These are phyloP conservation scores for Polymixis flavicincta DNA, from an alignment of 2,888 invertebrate species.

Conservation along the genomic window DNA sequence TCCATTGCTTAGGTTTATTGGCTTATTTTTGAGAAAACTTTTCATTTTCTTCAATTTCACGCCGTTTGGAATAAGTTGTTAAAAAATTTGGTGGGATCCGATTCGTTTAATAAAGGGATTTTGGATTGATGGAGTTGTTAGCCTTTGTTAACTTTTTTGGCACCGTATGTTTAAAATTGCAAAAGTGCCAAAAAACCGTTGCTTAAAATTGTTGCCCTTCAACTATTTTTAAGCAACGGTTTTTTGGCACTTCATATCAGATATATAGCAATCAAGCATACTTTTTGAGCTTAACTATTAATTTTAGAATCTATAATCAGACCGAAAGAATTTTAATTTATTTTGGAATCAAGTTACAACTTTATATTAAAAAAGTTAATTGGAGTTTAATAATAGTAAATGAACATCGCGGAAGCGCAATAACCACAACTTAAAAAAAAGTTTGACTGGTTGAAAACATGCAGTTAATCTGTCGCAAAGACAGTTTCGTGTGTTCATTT, in stretches of 20 bases:
- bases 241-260: background rate
- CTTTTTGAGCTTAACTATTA: background rate
- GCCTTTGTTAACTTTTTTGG: conserved; percentile 6
- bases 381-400: conserved; percentile 29
- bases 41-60: no score
- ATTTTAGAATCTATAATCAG: background rate
- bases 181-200: no score
- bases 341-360: background rate
- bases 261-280: background rate
- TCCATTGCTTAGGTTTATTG: background rate
- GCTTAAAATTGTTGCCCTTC: no score
- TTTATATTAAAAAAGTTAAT: conserved; percentile 23
- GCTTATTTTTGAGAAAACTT: background rate
- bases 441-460: background rate
- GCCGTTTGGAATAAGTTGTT: background rate
- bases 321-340: background rate
- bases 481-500: conserved; percentile 21
- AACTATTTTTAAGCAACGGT: conserved; percentile 14
- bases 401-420: conserved; percentile 30
- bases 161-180: conserved; percentile 3
- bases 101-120: conserved; percentile 2
- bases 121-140: conserved; percentile 13
- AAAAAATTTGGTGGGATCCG: conserved; percentile 14
- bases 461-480: conserved; percentile 1
- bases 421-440: background rate